These are phyloP conservation scores for Pongo abelii DNA, from an alignment of 2,113 vertebrate species.

Conservation along the genomic window DNA sequence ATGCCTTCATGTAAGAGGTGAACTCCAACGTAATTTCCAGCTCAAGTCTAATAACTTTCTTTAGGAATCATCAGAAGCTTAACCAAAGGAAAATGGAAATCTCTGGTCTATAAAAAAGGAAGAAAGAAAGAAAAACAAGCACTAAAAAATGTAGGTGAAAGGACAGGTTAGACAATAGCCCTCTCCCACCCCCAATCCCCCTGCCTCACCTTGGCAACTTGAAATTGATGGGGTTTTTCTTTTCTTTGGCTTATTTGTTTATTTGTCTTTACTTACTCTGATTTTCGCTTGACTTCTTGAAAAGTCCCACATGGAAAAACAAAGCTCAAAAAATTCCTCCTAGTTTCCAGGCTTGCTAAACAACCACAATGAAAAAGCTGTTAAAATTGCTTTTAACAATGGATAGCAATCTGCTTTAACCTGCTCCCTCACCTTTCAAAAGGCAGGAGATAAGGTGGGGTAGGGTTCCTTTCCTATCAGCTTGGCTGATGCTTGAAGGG, in stretches of 20 bases:
- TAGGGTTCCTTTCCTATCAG: neutral
- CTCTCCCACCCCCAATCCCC: too few species aligned
- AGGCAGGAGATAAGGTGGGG: neutral
- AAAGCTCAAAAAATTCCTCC: neutral
- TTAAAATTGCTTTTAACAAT: constrained; percentile 20
- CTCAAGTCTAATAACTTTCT: neutral
- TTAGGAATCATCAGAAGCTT: neutral
- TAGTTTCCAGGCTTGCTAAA: neutral
- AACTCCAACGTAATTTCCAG: neutral
- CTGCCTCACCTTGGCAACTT: neutral
- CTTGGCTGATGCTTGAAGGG: neutral
- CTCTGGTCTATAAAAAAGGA: neutral
- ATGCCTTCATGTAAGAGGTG: neutral
- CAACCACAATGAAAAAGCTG: neutral
- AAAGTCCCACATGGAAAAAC: constrained; percentile 25
- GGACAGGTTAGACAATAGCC: rapidly evolving
- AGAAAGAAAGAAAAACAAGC: neutral
- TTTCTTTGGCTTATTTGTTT: neutral
- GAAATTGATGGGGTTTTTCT: neutral
- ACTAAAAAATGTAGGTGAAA: rapidly evolving
- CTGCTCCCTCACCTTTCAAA: constrained; percentile 46
- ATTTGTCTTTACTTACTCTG: constrained; percentile 16
- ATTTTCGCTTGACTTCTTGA: neutral
- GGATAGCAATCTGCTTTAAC: constrained; percentile 30
- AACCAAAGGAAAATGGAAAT: neutral